phyloP scores from a whole-genome alignment of 2,888 invertebrate species.

The Drosophila parthenogenetica region DNA sequence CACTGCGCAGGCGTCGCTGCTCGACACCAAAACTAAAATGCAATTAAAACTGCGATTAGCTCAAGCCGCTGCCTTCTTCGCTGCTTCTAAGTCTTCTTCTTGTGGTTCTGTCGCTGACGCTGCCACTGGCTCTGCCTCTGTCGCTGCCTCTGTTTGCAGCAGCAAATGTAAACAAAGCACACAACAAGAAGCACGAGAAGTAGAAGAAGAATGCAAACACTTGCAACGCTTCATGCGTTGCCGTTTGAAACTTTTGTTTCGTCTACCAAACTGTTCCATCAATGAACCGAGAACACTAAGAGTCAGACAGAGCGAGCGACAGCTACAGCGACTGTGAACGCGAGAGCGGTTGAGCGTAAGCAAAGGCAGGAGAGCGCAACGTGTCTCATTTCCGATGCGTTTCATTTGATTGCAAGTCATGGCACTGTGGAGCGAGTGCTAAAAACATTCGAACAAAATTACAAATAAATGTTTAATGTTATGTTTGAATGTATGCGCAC shows the following conservation, averaged over 20 bases:
- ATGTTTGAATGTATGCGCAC: no score
- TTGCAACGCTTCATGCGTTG: conserved; percentile 55
- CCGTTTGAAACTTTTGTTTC: conserved; percentile 55
- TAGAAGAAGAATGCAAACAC: conserved; percentile 32
- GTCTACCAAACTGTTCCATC: conserved; percentile 66
- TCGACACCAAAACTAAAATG: conserved; percentile 65
- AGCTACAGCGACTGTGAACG: conserved; percentile 6
- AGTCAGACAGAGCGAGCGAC: conserved; percentile 15
- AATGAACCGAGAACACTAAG: conserved; percentile 55
- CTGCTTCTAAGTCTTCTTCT: conserved; percentile 11
- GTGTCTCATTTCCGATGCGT: conserved; percentile 69
- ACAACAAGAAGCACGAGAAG: conserved; percentile 24
- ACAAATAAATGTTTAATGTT: no score
- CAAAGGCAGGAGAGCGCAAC: conserved; percentile 17
- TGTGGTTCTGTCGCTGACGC: conserved; percentile 1
- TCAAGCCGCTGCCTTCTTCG: conserved; percentile 28
- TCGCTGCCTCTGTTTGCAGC: conserved; percentile 25
- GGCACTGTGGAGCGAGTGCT: conserved; percentile 37
- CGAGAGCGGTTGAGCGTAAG: conserved; percentile 8
- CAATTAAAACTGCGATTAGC: conserved; percentile 62
- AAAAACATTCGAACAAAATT: no score
- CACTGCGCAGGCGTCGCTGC: conserved; percentile 57
- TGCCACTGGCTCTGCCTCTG: not conserved
- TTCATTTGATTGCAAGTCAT: conserved; percentile 54
- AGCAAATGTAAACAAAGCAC: conserved; percentile 51